Evolutionary conservation across 2,797 vertebrate species (phyloP), one percentile per base, ranked within the genome.

Genomic region (Scolopax rusticola): DNA sequence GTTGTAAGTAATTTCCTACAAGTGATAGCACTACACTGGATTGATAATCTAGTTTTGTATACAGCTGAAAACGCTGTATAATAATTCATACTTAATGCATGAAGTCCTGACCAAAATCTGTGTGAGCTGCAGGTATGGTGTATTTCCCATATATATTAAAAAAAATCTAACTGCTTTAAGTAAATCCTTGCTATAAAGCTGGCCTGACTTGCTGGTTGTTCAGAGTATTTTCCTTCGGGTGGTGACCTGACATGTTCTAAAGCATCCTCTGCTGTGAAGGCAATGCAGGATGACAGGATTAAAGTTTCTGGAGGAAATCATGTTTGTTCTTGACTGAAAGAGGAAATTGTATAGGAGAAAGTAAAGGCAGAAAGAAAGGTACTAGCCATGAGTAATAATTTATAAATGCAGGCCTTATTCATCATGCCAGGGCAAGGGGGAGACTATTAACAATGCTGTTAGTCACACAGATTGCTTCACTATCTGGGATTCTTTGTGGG

Each of bases 281-380:
- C 73, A 90, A 32, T 63, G 77, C 83, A 70, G 81, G 60, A n/a
- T 87, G 90, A 94, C 70, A 82, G 91, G 45, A 73, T 89, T 84
- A 60, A 93, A 61, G 48, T 60, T 89, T 70, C 63, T 91, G 77
- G 17, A 74, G 68, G 28, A 88, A 89, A 77, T 93, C 67, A 7
- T 84, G 95, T 95, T 93, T 79, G 40, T 19, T 95, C 84, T 94
- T 95, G 88, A 89, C 53, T 50, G 45, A 82, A 88, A 91, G 70
- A 67, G 88, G 80, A 89, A 90, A 40, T n/a, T 21, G 56, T 30
- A 7, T 36, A 63, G 63, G 13, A 60, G 25, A 85, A 87, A 41
- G 68, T n/a, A 89, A 90, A 94, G 51, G 61, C 82, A 51, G 69
- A 56, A 71, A 78, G 87, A 91, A 65, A 89, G 47, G 83, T 73